Percentiles rank a stretch among this genome's conserved stretches.
Evolutionary conservation across 2,113 vertebrate species (phyloP).

Genomic region (Phyllostomus discolor): DNA sequence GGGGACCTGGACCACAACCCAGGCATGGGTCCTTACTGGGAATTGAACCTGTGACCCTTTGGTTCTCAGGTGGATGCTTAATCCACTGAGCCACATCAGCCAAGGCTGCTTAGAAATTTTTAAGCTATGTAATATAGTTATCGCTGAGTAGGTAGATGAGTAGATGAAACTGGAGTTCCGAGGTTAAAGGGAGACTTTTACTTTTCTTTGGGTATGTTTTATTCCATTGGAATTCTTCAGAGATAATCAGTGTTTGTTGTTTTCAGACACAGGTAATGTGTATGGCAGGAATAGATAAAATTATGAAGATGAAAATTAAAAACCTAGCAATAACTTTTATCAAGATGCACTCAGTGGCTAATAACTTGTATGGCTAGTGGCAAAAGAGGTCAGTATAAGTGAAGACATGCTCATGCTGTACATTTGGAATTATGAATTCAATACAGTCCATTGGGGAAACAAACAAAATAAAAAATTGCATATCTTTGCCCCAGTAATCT

Average conservation of each 20-base stretch:
- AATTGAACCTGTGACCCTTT: too few species aligned
- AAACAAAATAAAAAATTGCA: not conserved
- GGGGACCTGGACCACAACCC: too few species aligned
- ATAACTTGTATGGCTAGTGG: not conserved
- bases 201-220: not conserved
- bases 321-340: not conserved
- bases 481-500: not conserved
- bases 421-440: not conserved
- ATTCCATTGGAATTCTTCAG: not conserved
- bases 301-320: conserved; percentile 16
- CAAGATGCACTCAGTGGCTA: not conserved
- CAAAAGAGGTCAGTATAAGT: not conserved
- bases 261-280: not conserved
- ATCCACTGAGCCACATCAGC: too few species aligned
- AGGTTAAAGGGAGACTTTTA: not conserved
- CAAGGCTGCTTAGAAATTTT: not conserved
- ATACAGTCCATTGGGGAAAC: not conserved
- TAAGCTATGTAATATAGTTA: not conserved
- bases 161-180: not conserved
- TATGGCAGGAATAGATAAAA: not conserved
- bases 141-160: not conserved
- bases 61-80: too few species aligned
- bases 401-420: not conserved
- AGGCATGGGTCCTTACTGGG: too few species aligned
- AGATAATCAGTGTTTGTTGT: not conserved